Base-by-base conservation (phyloP, 2,113 vertebrate genomes). In the Chaetodon auriga region DNA sequence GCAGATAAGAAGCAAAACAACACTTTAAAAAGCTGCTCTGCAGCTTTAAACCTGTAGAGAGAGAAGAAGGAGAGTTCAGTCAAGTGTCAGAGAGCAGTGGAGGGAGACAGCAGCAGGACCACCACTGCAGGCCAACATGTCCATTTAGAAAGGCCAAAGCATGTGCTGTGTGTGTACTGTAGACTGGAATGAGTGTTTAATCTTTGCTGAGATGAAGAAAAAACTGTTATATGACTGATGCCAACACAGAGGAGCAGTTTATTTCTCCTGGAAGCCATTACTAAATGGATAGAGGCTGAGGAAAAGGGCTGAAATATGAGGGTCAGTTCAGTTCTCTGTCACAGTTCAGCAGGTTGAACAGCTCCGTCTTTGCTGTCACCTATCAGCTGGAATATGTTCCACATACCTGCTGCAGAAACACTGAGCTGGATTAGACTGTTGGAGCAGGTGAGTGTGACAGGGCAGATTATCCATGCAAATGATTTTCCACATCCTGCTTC, bases 341-440 rank as follows among this genome's bases (percentile, higher is more conserved):
- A 62, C 87, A 80, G 60, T 48, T 64, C 35, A 69, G 1, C 55
- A 69, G 30, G 16, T 83, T 81, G 64, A 70, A 65, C 63, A 61
- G 68, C 66, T 80, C 54, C 41, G 38, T 71, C 70, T 60, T 46
- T 60, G 14, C 57, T 77, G 72, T 57, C 63, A 35, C 48, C 23
- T 11, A 48, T 49, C 68, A 64, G 46, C 43, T 62, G 73, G 55
- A 80, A 66, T 4, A 80, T 18, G 54, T n/a, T 60, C 6, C 11
- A 54, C 76, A 53, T 69, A 38, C 79, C 48, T 76, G 75, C 49
- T 30, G 57, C 16, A 73, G 48, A 70, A 82, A 76, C 53, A 36
- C 8, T 48, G 45, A 12, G 21, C n/a, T 61, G 60, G 78, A 54
- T 73, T 7, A 64, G 51, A 6, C 36, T 43, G 36, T n/a, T 63